A percentile compares a stretch with the other conserved stretches of the same genome.
phyloP scores from a whole-genome alignment of 2,113 vertebrate genomes.

The Stegostoma tigrinum region DNA sequence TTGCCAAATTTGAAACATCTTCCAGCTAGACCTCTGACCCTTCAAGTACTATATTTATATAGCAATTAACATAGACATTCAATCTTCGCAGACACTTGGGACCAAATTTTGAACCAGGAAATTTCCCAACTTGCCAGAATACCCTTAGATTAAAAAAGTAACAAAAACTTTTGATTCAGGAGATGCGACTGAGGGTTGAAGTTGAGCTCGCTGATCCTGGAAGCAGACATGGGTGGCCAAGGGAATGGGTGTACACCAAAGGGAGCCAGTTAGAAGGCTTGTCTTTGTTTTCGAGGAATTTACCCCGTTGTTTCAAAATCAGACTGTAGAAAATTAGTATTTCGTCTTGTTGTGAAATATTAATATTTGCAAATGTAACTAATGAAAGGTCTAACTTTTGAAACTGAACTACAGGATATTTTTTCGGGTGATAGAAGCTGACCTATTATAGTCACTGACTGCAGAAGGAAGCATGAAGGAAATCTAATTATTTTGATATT shows the following conservation, averaged over 20 bases:
- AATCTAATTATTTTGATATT: not conserved
- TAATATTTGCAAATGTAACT: not conserved
- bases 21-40: not conserved
- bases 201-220: not conserved
- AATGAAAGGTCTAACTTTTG: not conserved
- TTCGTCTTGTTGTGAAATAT: not conserved
- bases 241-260: no score
- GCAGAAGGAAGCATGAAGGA: not conserved
- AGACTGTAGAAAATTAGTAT: not conserved
- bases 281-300: not conserved
- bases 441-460: not conserved
- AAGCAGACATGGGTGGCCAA: not conserved
- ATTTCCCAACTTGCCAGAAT: not conserved
- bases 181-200: not conserved
- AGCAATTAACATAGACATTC: not conserved
- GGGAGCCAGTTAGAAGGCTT: no score
- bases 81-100: not conserved
- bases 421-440: not conserved
- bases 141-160: not conserved
- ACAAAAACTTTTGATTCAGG: not conserved
- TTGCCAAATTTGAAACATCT: not conserved
- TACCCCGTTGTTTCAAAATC: not conserved
- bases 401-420: not conserved
- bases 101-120: not conserved
- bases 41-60: not conserved